phyloP scores from a whole-genome alignment of 1,140 invertebrate species.

The Microplitis demolitor region DNA sequence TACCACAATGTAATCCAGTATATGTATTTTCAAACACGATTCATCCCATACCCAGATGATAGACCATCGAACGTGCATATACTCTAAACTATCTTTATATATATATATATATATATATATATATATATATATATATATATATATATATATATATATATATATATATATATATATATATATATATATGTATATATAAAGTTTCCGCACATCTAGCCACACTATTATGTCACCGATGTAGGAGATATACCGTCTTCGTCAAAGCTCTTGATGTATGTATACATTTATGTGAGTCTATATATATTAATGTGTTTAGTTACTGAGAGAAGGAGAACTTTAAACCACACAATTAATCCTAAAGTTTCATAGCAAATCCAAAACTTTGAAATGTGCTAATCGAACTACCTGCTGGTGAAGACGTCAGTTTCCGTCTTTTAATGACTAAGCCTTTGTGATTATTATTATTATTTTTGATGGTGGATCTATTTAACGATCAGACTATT shows the following conservation, averaged over 20 bases:
- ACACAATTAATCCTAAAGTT: conserved; percentile 10
- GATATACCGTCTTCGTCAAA: background rate
- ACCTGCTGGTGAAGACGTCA: background rate
- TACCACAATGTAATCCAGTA: background rate
- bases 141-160: background rate
- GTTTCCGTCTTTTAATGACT: background rate
- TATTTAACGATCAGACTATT: too few species aligned
- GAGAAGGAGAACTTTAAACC: background rate
- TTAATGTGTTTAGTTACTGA: background rate
- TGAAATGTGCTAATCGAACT: background rate
- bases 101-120: background rate
- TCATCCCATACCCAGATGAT: background rate
- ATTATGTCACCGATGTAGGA: background rate
- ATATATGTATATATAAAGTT: background rate
- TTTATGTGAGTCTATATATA: background rate
- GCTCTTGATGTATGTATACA: background rate
- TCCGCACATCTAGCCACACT: background rate
- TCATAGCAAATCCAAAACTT: background rate
- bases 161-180: background rate
- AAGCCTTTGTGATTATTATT: background rate
- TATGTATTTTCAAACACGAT: conserved; percentile 8
- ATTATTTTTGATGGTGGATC: too few species aligned
- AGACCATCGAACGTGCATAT: background rate
- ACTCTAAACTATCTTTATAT: background rate
- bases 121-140: too few species aligned